Conservation (phyloP, 2,797 vertebrate species). For the Lepus townsendii region DNA sequence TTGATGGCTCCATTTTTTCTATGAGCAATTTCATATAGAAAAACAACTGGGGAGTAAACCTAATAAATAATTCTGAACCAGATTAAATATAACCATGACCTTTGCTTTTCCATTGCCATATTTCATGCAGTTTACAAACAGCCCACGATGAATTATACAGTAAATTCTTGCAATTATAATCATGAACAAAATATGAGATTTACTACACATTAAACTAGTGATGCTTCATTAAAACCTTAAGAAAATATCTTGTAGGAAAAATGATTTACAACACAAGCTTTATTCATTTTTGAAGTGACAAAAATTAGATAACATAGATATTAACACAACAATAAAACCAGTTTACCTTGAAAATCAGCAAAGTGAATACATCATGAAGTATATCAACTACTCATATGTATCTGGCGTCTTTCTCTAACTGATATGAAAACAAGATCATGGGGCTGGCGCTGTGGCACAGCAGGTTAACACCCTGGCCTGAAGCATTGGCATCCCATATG, state of each 20-base stretch:
- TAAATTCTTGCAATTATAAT: conserved; percentile 20
- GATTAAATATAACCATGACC: neutral
- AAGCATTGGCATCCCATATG: too few relatives aligned
- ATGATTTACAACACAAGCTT: conserved; percentile 30
- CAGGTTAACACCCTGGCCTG: too few relatives aligned
- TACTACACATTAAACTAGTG: conserved; percentile 29
- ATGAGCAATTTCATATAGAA: neutral
- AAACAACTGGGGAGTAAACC: neutral
- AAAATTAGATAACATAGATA: conserved; percentile 48
- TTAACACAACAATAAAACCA: conserved; percentile 34
- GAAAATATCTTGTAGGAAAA: conserved; percentile 55
- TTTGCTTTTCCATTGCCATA: conserved; percentile 58
- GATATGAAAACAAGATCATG: too few relatives aligned
- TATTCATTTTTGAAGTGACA: conserved; percentile 65
- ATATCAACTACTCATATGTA: conserved; percentile 4
- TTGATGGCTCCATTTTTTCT: neutral
- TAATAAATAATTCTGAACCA: conserved; percentile 46
- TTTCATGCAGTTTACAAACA: neutral
- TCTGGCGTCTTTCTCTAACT: neutral
- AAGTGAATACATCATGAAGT: conserved; percentile 47
- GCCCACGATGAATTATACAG: neutral
- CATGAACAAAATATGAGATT: conserved; percentile 22
- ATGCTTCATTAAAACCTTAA: conserved; percentile 52
- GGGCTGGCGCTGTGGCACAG: too few relatives aligned
- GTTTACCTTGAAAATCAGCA: conserved; percentile 4